A percentile compares a stretch with the other conserved stretches of the same genome.
These are phyloP conservation scores for Nebria salina DNA, from an alignment of 2,888 invertebrate species.

Conservation along the genomic window DNA sequence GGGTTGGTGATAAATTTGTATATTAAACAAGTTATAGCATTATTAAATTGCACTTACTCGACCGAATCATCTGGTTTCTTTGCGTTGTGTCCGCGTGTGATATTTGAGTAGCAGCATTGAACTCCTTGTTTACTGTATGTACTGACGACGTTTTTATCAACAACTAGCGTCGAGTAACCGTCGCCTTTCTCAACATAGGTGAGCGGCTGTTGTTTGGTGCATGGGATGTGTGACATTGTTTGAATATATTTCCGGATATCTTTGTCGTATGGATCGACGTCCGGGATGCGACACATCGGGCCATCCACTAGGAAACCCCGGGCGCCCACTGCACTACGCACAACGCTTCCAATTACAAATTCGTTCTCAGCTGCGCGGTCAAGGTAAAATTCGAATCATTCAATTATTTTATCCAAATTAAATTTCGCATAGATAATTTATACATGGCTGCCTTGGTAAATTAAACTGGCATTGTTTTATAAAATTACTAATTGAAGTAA, in stretches of 20 bases:
- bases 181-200: conserved; percentile 55
- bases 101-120: conserved; percentile 57
- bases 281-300: conserved; percentile 71
- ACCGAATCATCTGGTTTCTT: conserved; percentile 52
- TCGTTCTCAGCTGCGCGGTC: background rate
- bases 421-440: background rate
- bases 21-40: too few species aligned
- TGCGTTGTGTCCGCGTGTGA: conserved; percentile 53
- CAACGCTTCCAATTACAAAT: conserved; percentile 3
- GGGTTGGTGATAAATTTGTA: too few species aligned
- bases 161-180: conserved; percentile 55
- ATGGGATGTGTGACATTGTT: conserved; percentile 66
- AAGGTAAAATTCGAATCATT: background rate
- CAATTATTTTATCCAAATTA: background rate
- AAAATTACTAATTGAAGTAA: too few species aligned
- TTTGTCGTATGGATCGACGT: conserved; percentile 68
- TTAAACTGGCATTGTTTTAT: too few species aligned
- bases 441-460: background rate
- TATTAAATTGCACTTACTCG: conserved; percentile 48
- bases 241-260: conserved; percentile 67
- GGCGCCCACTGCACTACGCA: conserved; percentile 33
- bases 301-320: conserved; percentile 64
- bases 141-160: conserved; percentile 55
- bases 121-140: conserved; percentile 54
- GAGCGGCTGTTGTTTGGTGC: conserved; percentile 61